phyloP scores from a whole-genome alignment of 37 sponge, comb jelly and placozoan species.

The Chondrosia reniformis region DNA sequence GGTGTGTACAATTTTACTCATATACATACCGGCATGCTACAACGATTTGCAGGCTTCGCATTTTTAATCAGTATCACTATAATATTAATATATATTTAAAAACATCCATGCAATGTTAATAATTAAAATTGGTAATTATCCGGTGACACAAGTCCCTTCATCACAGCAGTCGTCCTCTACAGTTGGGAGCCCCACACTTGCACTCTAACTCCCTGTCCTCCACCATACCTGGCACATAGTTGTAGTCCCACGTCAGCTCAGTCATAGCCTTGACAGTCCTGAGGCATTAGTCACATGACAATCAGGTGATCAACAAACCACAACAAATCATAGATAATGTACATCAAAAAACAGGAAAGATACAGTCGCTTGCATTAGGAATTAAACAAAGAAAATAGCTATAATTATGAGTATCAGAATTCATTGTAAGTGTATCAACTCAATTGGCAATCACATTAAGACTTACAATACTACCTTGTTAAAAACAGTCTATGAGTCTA shows the following conservation, averaged over 20 bases:
- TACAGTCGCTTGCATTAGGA: background rate
- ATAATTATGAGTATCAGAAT: background rate
- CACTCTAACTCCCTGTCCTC: slow-evolving; percentile 64
- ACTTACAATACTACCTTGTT: too few species aligned
- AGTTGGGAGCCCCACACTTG: slow-evolving; percentile 71
- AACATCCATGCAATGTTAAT: too few species aligned
- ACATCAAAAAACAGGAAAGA: background rate
- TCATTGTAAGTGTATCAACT: too few species aligned
- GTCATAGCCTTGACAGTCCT: slow-evolving; percentile 69
- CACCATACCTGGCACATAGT: slow-evolving; percentile 85
- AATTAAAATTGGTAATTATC: too few species aligned
- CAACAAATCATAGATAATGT: background rate
- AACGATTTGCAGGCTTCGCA: too few species aligned
- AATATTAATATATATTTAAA: too few species aligned
- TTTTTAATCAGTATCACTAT: too few species aligned
- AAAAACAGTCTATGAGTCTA: too few species aligned
- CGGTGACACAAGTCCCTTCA: too few species aligned
- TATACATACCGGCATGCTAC: too few species aligned
- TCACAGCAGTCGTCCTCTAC: slow-evolving; percentile 75
- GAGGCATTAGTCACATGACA: background rate
- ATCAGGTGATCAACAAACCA: background rate
- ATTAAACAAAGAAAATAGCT: background rate
- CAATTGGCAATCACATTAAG: too few species aligned
- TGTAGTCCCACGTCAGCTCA: slow-evolving; percentile 92
- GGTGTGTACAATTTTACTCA: too few species aligned